Percentiles rank a stretch among this genome's conserved stretches.
phyloP scores from a whole-genome alignment of 1,140 invertebrate genomes.

The Drosophila asahinai region DNA sequence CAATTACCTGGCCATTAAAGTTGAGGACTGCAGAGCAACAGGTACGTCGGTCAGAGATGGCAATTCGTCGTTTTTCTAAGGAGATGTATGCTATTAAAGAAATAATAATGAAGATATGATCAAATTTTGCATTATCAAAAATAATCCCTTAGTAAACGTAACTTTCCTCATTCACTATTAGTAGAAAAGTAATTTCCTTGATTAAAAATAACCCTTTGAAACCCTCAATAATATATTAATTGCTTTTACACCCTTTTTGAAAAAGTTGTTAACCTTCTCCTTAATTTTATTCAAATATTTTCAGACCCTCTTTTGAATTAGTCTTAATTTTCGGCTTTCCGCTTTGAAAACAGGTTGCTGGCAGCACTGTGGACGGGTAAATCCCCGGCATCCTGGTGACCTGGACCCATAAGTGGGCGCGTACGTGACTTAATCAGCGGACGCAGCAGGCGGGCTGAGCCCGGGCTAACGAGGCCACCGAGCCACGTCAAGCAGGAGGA shows the following conservation, averaged over 20 bases:
- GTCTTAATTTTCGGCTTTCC: not conserved
- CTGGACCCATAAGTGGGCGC: constrained; percentile 47
- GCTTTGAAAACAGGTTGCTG: not conserved
- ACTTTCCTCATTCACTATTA: not conserved
- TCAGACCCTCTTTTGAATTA: not conserved
- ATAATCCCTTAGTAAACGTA: too few relatives aligned
- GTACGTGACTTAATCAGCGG: constrained; percentile 76
- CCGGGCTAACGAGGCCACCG: constrained; percentile 35
- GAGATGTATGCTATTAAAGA: not conserved
- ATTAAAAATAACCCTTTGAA: not conserved
- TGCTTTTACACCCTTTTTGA: accelerated
- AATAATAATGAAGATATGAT: not conserved
- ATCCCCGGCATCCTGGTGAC: constrained; percentile 5
- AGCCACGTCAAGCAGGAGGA: constrained; percentile 1
- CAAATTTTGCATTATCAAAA: too few relatives aligned
- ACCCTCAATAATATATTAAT: not conserved
- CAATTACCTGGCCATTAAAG: constrained; percentile 58
- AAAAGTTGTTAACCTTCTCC: not conserved
- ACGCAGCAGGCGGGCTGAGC: constrained; percentile 46
- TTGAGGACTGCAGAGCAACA: constrained; percentile 50
- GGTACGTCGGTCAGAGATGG: constrained; percentile 22
- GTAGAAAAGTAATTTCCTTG: too few relatives aligned
- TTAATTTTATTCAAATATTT: not conserved
- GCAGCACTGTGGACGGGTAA: constrained; percentile 18
- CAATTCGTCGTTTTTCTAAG: not conserved